A percentile compares a stretch with the other conserved stretches of the same genome.
Conservation (phyloP, 2,888 invertebrate species). For the Pristionchus maxplancki region DNA sequence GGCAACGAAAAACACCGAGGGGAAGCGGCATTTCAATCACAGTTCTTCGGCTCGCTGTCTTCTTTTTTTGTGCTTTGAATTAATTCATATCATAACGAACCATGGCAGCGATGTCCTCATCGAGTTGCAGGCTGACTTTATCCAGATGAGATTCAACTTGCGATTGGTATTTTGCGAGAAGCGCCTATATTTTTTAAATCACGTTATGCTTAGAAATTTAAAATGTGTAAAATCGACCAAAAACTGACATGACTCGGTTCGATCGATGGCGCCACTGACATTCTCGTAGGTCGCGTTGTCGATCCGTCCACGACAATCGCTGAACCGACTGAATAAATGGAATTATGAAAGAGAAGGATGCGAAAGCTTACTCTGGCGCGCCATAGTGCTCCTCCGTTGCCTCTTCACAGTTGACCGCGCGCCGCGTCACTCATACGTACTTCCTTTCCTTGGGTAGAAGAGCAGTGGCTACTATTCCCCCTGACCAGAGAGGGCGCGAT, state of each 20-base stretch:
- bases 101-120: conserved; percentile 25
- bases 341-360: neutral
- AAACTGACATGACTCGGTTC: conserved; percentile 26
- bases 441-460: neutral
- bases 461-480: conserved; percentile 5
- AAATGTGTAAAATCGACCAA: too few relatives aligned
- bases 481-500: neutral
- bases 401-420: neutral
- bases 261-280: neutral
- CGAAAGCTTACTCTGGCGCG: neutral
- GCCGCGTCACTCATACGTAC: neutral
- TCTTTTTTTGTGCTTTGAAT: neutral
- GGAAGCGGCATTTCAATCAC: neutral
- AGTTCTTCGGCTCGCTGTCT: neutral
- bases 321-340: neutral
- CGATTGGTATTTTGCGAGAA: conserved; percentile 37
- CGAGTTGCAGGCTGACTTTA: conserved; percentile 27
- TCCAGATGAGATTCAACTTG: conserved; percentile 43
- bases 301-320: conserved; percentile 16
- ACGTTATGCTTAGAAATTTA: neutral
- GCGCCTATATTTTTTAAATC: neutral
- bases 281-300: neutral
- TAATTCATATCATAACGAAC: neutral
- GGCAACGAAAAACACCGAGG: neutral
- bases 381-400: neutral